Conservation (phyloP, 2,797 vertebrate genomes). For the Macroramphosus scolopax region DNA sequence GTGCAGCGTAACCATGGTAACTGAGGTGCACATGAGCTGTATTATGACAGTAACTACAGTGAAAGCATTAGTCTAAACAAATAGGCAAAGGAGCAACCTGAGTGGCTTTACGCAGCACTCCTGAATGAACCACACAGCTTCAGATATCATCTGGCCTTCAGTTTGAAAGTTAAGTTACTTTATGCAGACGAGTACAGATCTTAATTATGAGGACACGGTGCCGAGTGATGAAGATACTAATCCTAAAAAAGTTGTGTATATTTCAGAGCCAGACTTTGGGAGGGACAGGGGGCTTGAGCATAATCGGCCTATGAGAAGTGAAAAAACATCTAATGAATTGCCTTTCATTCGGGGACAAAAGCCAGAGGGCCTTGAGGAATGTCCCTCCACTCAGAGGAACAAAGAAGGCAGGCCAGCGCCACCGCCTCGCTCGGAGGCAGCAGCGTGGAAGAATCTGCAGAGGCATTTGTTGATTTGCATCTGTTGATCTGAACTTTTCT, state of each 20-base stretch:
- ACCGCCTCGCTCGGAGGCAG: constrained; percentile 30
- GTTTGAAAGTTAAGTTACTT: no score
- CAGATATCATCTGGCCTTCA: no score
- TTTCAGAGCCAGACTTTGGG: constrained; percentile 1
- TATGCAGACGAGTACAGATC: no score
- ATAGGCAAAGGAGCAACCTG: no score
- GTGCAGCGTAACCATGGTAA: no score
- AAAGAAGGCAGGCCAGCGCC: constrained; percentile 35
- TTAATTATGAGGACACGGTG: no score
- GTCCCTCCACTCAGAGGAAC: constrained; percentile 40
- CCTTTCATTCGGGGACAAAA: constrained; percentile 65
- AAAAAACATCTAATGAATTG: constrained; percentile 57
- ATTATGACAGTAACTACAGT: no score
- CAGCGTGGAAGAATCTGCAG: constrained; percentile 40
- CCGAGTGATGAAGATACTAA: not conserved
- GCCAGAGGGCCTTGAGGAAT: constrained; percentile 63
- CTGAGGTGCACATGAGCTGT: no score
- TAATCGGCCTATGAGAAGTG: constrained; percentile 37
- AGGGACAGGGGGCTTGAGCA: constrained; percentile 7
- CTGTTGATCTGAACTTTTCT: constrained; percentile 30
- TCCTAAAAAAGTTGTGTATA: not conserved
- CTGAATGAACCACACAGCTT: no score
- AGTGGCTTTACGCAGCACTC: no score
- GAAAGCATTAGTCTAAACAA: no score
- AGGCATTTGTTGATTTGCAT: constrained; percentile 36